phyloP scores from a whole-genome alignment of 2,113 vertebrate genomes.

The Nothobranchius furzeri region DNA sequence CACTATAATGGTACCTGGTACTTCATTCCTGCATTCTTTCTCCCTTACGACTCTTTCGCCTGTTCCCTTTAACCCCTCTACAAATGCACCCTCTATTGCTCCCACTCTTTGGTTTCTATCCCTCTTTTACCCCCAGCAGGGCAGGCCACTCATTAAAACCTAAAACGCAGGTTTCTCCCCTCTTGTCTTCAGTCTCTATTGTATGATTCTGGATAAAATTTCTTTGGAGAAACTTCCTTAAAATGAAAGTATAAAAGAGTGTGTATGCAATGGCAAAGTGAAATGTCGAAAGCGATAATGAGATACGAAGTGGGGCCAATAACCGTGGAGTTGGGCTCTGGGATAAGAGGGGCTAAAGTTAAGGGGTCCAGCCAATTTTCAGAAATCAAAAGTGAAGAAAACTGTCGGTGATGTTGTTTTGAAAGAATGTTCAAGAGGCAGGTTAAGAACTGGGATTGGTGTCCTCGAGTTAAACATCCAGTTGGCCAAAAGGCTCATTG shows the following conservation, averaged over 20 bases:
- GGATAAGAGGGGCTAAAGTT: conserved; percentile 62
- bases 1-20: conserved; percentile 96
- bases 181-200: conserved; percentile 87
- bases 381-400: conserved; percentile 60
- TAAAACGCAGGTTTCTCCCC: conserved; percentile 86
- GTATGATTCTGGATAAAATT: conserved; percentile 90
- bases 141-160: conserved; percentile 91
- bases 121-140: conserved; percentile 68
- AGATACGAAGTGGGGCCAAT: conserved; percentile 68
- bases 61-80: conserved; percentile 40
- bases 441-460: conserved; percentile 56
- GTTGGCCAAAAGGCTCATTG: conserved; percentile 60
- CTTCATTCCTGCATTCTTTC: conserved; percentile 83
- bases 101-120: conserved; percentile 65
- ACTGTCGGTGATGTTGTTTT: conserved; percentile 54
- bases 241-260: conserved; percentile 51
- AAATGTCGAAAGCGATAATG: conserved; percentile 71
- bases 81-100: conserved; percentile 58
- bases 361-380: conserved; percentile 63
- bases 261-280: conserved; percentile 67
- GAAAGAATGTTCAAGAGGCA: conserved; percentile 56
- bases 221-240: conserved; percentile 86
- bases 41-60: conserved; percentile 53
- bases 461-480: conserved; percentile 44
- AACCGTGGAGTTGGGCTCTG: conserved; percentile 41